A percentile compares a stretch with the other conserved stretches of the same genome.
These are phyloP conservation scores for Myripristis jacobus DNA, from an alignment of 2,797 vertebrate genomes.

Conservation along the genomic window DNA sequence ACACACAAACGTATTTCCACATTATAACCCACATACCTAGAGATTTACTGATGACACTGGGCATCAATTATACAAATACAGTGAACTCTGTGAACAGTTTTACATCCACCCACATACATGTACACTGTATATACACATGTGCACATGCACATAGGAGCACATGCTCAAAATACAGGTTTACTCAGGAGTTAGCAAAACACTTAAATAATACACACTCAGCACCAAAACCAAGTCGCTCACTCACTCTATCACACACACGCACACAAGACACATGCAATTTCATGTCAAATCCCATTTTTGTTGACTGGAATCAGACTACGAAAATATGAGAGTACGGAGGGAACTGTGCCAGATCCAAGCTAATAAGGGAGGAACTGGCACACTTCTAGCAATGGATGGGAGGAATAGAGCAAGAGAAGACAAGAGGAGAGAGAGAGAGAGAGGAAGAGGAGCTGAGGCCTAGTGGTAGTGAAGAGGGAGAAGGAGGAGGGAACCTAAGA, in stretches of 20 bases:
- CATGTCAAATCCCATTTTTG: constrained; percentile 68
- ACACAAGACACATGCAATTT: constrained; percentile 34
- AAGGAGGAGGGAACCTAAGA: constrained; percentile 17
- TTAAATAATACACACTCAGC: constrained; percentile 71
- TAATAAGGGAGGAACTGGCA: constrained; percentile 61
- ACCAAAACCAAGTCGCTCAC: constrained; percentile 57
- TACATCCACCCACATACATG: constrained; percentile 38
- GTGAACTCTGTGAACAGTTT: constrained; percentile 61
- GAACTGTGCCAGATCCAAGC: constrained; percentile 39
- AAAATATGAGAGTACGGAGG: constrained; percentile 56
- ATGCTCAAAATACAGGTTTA: constrained; percentile 60
- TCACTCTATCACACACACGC: constrained; percentile 26
- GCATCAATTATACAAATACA: constrained; percentile 75
- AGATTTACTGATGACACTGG: constrained; percentile 71
- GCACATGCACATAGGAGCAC: constrained; percentile 37
- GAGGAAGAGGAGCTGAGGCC: constrained; percentile 20
- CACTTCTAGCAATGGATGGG: constrained; percentile 47
- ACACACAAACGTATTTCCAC: constrained; percentile 43
- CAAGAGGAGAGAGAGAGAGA: background rate
- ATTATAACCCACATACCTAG: constrained; percentile 69
- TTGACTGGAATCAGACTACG: constrained; percentile 67
- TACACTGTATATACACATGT: constrained; percentile 21
- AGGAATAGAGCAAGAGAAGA: constrained; percentile 25
- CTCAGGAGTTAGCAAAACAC: constrained; percentile 53
- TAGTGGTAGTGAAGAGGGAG: constrained; percentile 10